Percentiles rank a stretch among this genome's conserved stretches.
Conservation (phyloP, 2,797 vertebrate genomes). For the Cossypha polioptera region DNA sequence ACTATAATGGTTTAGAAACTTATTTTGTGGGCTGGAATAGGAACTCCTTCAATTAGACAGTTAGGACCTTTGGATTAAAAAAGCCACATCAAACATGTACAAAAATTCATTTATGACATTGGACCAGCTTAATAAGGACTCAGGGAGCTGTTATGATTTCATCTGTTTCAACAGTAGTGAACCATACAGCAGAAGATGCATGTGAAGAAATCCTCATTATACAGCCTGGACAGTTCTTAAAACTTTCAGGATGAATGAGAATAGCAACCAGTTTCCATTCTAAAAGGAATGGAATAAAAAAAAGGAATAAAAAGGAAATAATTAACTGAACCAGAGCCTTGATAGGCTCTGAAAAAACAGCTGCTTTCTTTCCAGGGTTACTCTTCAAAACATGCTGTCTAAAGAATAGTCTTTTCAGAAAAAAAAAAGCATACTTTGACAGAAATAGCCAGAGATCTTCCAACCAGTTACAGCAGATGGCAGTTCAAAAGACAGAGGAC, state of each 20-base stretch:
- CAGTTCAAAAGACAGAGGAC: constrained; percentile 42
- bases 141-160: neutral
- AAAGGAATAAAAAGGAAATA: neutral
- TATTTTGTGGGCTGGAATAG: neutral
- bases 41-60: neutral
- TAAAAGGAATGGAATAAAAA: constrained; percentile 24
- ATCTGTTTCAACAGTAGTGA: neutral
- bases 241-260: neutral
- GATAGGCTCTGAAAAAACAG: neutral
- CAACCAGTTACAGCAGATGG: constrained; percentile 39
- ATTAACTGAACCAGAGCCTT: neutral
- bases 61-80: neutral
- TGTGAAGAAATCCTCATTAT: neutral
- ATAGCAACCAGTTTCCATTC: neutral
- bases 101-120: neutral
- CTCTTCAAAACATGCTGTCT: neutral
- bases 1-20: neutral
- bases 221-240: neutral
- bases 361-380: constrained; percentile 6
- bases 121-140: neutral
- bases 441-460: constrained; percentile 37
- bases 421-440: neutral
- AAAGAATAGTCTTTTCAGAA: neutral
- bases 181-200: neutral
- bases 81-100: neutral